Conservation (phyloP, 2,113 vertebrate genomes). For the Syngnathoides biaculeatus region DNA sequence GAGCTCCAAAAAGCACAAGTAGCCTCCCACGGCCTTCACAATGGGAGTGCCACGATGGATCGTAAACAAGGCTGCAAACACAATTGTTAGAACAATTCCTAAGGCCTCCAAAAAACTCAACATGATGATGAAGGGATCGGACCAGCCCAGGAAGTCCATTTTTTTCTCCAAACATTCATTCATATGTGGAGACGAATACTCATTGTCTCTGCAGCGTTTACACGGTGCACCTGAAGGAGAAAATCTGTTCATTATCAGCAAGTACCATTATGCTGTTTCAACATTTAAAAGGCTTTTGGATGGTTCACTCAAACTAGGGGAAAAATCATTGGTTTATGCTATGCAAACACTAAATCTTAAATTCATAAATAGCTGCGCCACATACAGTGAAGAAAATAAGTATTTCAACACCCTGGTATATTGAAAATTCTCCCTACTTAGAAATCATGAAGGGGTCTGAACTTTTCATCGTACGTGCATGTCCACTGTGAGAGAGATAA, state of each 20-base stretch:
- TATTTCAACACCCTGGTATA: too few species aligned
- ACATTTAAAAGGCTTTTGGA: too few species aligned
- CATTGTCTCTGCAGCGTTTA: neutral
- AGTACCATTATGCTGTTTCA: too few species aligned
- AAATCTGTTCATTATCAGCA: neutral
- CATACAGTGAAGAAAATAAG: too few species aligned
- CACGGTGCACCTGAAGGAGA: constrained; percentile 29
- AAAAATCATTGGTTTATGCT: too few species aligned
- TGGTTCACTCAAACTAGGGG: too few species aligned
- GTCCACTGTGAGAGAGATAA: too few species aligned
- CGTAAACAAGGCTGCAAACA: constrained; percentile 37
- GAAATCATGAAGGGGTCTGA: too few species aligned
- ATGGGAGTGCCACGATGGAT: constrained; percentile 48
- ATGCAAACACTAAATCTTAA: too few species aligned
- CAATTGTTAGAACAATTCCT: constrained; percentile 26
- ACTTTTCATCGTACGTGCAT: too few species aligned
- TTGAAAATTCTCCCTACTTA: too few species aligned
- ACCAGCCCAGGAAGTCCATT: constrained; percentile 27
- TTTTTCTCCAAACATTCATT: constrained; percentile 38
- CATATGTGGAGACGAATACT: constrained; percentile 27
- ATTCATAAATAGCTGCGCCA: too few species aligned
- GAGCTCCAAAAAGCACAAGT: constrained; percentile 57
- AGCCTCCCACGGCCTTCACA: constrained; percentile 59
- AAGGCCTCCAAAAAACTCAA: constrained; percentile 13
- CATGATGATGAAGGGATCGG: constrained; percentile 24